Evolutionary conservation across 2,888 invertebrate genomes (phyloP).

Genomic region (Lacanobia wlatinum): DNA sequence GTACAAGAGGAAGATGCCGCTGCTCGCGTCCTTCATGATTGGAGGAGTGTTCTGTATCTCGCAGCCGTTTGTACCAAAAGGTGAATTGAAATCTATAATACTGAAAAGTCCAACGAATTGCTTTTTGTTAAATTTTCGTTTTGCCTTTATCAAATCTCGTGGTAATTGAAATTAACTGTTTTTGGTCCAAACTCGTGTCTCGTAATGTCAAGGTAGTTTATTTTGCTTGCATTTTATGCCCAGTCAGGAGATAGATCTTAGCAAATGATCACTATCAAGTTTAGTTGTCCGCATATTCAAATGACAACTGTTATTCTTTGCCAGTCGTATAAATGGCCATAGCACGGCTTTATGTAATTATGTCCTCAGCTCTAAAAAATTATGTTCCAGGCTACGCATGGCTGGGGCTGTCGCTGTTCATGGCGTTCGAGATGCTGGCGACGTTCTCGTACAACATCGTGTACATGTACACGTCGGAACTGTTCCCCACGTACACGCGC

Average conservation of each 20-base stretch:
- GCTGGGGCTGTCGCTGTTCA: conserved; percentile 85
- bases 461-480: conserved; percentile 93
- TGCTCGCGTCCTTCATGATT: conserved; percentile 81
- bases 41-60: conserved; percentile 85
- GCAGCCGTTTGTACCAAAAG: conserved; percentile 85
- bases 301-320: no score
- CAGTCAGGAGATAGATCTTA: not conserved
- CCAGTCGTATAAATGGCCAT: no score
- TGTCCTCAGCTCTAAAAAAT: no score
- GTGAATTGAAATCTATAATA: conserved; percentile 59
- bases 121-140: not conserved
- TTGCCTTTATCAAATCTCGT: not conserved
- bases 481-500: conserved; percentile 93
- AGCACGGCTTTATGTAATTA: not conserved
- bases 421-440: conserved; percentile 92
- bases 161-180: no score
- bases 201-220: no score
- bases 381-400: conserved; percentile 84
- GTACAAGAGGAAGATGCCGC: conserved; percentile 82
- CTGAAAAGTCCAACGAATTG: not conserved
- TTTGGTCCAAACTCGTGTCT: no score
- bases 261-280: not conserved
- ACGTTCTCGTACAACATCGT: conserved; percentile 93
- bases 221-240: not conserved
- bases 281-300: not conserved